Percentiles rank a stretch among this genome's conserved stretches.
phyloP scores from a whole-genome alignment of 2,888 invertebrate genomes.

The Beris morrisii region DNA sequence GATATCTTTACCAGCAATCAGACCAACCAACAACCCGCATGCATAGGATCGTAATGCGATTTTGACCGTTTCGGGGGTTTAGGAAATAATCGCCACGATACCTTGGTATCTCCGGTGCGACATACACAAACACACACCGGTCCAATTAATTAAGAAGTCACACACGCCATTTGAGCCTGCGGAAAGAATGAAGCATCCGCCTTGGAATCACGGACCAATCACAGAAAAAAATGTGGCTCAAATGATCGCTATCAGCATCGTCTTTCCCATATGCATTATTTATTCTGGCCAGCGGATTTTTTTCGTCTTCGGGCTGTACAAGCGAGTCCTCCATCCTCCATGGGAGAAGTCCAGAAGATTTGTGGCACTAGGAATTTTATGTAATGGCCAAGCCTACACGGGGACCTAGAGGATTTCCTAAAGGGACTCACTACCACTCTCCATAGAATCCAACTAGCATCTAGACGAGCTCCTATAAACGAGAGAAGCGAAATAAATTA shows the following conservation, averaged over 20 bases:
- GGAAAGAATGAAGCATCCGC: constrained; percentile 13
- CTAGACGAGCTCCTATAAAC: neutral
- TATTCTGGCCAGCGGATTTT: constrained; percentile 20
- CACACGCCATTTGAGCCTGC: constrained; percentile 20
- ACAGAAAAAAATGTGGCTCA: constrained; percentile 34
- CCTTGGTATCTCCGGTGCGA: too few relatives aligned
- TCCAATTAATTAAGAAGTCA: constrained; percentile 30
- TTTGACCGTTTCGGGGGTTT: too few relatives aligned
- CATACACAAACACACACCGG: neutral
- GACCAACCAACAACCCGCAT: too few relatives aligned
- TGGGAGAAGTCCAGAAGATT: constrained; percentile 21
- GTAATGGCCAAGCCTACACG: constrained; percentile 10
- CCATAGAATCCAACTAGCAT: too few relatives aligned
- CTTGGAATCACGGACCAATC: constrained; percentile 35
- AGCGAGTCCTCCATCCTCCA: constrained; percentile 14
- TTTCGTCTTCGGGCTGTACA: constrained; percentile 16
- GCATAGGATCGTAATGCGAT: too few relatives aligned
- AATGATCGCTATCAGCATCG: constrained; percentile 33
- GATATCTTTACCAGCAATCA: too few relatives aligned
- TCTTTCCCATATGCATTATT: constrained; percentile 38
- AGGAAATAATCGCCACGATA: too few relatives aligned
- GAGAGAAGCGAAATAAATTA: neutral
- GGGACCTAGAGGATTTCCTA: neutral
- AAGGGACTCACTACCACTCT: neutral
- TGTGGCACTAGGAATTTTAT: neutral